Evolutionary conservation across 2,888 invertebrate species (phyloP), one percentile per base, ranked within the genome.

Genomic region (Mechanitis mazaeus): DNA sequence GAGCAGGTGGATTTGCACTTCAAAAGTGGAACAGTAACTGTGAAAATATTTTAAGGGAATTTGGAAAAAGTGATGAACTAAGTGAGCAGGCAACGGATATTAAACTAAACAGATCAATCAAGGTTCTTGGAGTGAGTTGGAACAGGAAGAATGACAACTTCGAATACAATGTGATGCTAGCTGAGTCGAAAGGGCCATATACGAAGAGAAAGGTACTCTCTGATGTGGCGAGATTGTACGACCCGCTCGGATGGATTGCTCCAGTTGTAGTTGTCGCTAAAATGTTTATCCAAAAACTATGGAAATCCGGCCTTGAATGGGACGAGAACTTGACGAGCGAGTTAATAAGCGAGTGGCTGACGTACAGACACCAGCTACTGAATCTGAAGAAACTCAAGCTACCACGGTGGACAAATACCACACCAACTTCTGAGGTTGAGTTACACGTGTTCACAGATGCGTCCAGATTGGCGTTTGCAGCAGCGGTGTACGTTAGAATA

Each of bases 11-110:
- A 3, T 74, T 72, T 57, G 20, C 61, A 46, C 35, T 74, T 2
- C 72, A 75, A 61, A 73, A 76, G 58, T 75, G 73, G 74, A 60
- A 65, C n/a, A 72, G 69, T 31, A 75, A 72, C 54, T 61, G 47
- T 54, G 9, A 66, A 20, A 20, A 20, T 20, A 20, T 20, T 20
- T 20, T 20, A 20, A 2, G 38, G 42, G 1, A 59, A 72, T 31
- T 55, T 74, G 58, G 45, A 69, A 54, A 46, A 65, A 33, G 57
- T 46, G 55, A 63, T 1, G 45, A 64, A n/a, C 28, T 46, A 2
- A 3, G 1, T 33, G 53, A 67, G 5, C 11, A 64, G 4, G 28
- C 58, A 33, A 35, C 61, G 3, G 4, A 33, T 1, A 58, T 71
- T 1, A 69, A 71, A 59, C 9, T 54, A 0, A 58, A 71, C 3